Conservation (phyloP, 2,888 invertebrate genomes). For the Itoplectis maculator region DNA sequence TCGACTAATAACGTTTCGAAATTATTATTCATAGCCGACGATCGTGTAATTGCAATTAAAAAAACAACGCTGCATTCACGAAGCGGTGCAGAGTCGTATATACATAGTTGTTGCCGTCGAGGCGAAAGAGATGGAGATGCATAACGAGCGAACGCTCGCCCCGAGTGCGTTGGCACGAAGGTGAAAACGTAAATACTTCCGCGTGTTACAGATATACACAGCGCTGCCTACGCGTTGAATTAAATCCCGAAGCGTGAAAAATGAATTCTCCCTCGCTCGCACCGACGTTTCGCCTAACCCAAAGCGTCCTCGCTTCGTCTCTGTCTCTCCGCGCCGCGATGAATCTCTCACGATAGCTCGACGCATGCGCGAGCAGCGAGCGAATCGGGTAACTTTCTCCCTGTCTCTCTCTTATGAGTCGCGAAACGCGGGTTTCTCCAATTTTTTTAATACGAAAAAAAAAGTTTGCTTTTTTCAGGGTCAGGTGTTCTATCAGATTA, state of each 20-base stretch:
- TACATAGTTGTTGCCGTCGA: neutral
- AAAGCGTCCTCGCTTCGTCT: neutral
- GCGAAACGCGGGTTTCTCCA: conserved; percentile 13
- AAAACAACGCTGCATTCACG: conserved; percentile 7
- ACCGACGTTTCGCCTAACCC: neutral
- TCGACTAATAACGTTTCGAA: conserved; percentile 51
- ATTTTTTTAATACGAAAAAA: no score
- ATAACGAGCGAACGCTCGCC: conserved; percentile 6
- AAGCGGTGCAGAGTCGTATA: neutral
- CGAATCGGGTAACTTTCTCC: conserved; percentile 61
- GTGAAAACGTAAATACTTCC: conserved; percentile 63
- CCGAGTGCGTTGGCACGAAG: conserved; percentile 61
- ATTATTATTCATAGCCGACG: conserved; percentile 51
- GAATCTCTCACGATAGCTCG: conserved; percentile 32
- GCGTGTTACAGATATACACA: conserved; percentile 34
- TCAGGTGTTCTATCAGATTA: no score
- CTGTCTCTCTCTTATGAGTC: conserved; percentile 36
- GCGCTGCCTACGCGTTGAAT: conserved; percentile 29
- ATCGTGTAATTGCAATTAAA: conserved; percentile 52
- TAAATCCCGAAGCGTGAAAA: conserved; percentile 56
- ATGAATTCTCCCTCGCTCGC: conserved; percentile 20
- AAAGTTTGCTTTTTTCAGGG: conserved; percentile 22
- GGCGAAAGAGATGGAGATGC: neutral
- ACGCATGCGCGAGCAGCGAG: conserved; percentile 40
- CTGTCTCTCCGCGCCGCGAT: conserved; percentile 27